Conservation (phyloP, 2,113 vertebrate genomes). For the Leptobrachium ailaonicum region DNA sequence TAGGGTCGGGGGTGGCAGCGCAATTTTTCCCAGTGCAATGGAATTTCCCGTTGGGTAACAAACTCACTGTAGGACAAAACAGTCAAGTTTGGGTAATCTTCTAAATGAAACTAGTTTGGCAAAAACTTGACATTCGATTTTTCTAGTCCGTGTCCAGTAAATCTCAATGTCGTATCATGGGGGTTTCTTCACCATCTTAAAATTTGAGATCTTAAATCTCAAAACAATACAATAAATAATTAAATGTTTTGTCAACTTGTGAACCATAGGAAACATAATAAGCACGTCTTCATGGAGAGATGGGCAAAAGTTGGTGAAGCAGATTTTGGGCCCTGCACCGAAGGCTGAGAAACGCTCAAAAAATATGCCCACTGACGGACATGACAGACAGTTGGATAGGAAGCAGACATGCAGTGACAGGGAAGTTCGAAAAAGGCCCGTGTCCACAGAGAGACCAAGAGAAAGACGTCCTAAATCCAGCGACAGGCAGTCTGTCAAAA, state of each 20-base stretch:
- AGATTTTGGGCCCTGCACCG: constrained; percentile 82
- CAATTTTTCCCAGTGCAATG: too few relatives aligned
- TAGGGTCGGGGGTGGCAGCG: too few relatives aligned
- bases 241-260: not conserved
- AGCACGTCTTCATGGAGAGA: constrained; percentile 88
- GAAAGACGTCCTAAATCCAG: constrained; percentile 6
- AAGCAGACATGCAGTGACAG: constrained; percentile 1
- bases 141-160: too few relatives aligned
- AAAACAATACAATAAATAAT: too few relatives aligned
- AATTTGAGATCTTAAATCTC: too few relatives aligned
- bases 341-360: constrained; percentile 64
- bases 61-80: too few relatives aligned
- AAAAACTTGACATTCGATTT: too few relatives aligned
- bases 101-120: too few relatives aligned
- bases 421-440: not conserved
- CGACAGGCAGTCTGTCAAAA: not conserved
- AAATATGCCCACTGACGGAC: constrained; percentile 65
- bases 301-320: constrained; percentile 89
- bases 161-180: too few relatives aligned
- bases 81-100: too few relatives aligned
- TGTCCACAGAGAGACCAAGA: constrained; percentile 3
- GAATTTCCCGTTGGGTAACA: too few relatives aligned
- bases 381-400: constrained; percentile 50
- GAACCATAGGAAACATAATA: constrained; percentile 70
- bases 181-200: too few relatives aligned